Percentiles rank a stretch among this genome's conserved stretches.
These are phyloP conservation scores for Hemistola chrysoprasaria DNA, from an alignment of 2,888 invertebrate genomes.

Conservation along the genomic window DNA sequence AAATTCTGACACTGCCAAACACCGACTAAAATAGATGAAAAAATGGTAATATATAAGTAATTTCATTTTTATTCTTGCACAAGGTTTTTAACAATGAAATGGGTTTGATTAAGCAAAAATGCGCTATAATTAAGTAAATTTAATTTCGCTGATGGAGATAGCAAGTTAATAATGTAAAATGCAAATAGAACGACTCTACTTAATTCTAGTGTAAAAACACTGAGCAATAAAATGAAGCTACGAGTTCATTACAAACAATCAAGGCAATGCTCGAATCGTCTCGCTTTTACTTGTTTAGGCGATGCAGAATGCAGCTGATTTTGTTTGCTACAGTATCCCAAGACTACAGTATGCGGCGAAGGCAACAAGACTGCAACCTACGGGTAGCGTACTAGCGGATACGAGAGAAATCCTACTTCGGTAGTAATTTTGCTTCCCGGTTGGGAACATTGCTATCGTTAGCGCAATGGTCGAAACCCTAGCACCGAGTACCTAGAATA, in stretches of 20 bases:
- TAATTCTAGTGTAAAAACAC: background rate
- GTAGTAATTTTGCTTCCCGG: background rate
- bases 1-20: no score
- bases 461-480: no score
- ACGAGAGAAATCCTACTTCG: constrained; percentile 2
- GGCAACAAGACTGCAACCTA: constrained; percentile 12
- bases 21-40: no score
- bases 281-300: background rate
- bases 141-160: no score
- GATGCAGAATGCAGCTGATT: constrained; percentile 3
- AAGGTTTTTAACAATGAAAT: no score
- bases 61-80: no score
- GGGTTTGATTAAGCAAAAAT: no score
- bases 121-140: no score
- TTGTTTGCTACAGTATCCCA: constrained; percentile 2
- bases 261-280: background rate
- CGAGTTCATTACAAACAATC: constrained; percentile 1
- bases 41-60: no score
- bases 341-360: constrained; percentile 6
- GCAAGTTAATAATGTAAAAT: background rate
- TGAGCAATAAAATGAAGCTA: constrained; percentile 5
- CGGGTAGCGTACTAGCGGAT: constrained; percentile 17
- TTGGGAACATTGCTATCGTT: no score
- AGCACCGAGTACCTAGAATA: no score
- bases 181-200: no score